Evolutionary conservation across 2,888 invertebrate species (phyloP), one percentile per base, ranked within the genome.

Genomic region (Polydrusus tereticollis): DNA sequence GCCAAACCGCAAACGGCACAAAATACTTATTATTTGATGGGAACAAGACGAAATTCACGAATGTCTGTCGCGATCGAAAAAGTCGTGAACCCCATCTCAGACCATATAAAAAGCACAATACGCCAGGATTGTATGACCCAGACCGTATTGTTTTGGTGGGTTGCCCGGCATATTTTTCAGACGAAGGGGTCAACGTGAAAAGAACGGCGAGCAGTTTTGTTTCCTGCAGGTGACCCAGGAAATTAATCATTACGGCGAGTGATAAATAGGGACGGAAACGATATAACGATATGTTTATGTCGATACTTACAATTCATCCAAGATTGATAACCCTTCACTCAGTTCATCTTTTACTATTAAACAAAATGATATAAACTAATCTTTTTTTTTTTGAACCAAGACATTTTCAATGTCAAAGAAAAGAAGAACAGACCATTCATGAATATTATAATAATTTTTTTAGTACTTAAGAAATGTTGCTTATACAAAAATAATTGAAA

Each of bases 101-200:
- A 55, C 23, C 10, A 6, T 65, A 65, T 55, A 55, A 52, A 55
- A 65, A 65, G 14, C 12, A 41, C 60, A 60, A 60, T 36, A 8
- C 38, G 14, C n/a, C 18, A 55, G 41, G 38, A 66, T 12, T 55
- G 57, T 29, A 29, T 23, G 41, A 68, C 68, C 69, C 71, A 66
- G 71, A 71, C 70, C 21, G 69, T 66, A 71, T 71, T 71, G 71
- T 71, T 65, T 71, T 41, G 60, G 38, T 45, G 33, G 50, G 57
- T 36, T 41, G 16, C 69, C 62, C 69, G 43, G 16, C 52, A 45
- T 10, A 50, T 59, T 65, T 64, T 71, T 65, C 71, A 65, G 71
- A 71, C 71, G 41, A 52, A 52, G 64, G 70, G 71, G 64, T 41
- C 47, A 70, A 8, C 21, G 23, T 59, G 59, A 59, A 65, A 60